Conservation (phyloP, 2,113 vertebrate species). For the Cricetomys ansorgei region DNA sequence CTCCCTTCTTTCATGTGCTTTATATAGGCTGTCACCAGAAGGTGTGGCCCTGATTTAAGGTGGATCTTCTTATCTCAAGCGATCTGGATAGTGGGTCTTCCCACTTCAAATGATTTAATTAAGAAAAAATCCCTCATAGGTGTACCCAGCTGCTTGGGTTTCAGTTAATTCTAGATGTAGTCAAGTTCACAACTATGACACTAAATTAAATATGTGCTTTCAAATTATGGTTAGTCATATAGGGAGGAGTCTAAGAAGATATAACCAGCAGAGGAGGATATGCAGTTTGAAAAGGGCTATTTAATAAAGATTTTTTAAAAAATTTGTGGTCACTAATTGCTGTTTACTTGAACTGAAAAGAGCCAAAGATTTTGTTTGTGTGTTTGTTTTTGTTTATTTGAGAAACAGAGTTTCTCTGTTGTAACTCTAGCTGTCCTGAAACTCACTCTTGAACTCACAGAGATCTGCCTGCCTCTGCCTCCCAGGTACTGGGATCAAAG, state of each 20-base stretch:
- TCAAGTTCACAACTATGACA: background rate
- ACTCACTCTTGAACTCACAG: too few relatives aligned
- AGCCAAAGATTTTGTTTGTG: too few relatives aligned
- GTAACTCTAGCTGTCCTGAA: too few relatives aligned
- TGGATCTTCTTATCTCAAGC: background rate
- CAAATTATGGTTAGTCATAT: background rate
- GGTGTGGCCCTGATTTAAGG: background rate
- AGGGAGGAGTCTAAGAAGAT: background rate
- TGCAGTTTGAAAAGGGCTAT: background rate
- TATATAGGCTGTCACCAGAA: background rate
- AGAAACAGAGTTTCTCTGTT: too few relatives aligned
- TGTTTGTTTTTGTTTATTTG: too few relatives aligned
- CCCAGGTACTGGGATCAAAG: too few relatives aligned
- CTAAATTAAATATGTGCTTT: conserved; percentile 9
- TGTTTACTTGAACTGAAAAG: conserved; percentile 30
- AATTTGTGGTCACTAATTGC: background rate
- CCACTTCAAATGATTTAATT: background rate
- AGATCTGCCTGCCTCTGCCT: too few relatives aligned
- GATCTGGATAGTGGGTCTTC: background rate
- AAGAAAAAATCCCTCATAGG: background rate
- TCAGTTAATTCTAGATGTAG: background rate
- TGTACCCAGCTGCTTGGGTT: background rate
- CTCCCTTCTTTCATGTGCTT: background rate
- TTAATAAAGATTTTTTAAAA: conserved; percentile 1
- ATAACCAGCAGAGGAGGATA: background rate